These are phyloP conservation scores for Taurulus bubalis DNA, from an alignment of 2,113 vertebrate genomes.

Conservation along the genomic window DNA sequence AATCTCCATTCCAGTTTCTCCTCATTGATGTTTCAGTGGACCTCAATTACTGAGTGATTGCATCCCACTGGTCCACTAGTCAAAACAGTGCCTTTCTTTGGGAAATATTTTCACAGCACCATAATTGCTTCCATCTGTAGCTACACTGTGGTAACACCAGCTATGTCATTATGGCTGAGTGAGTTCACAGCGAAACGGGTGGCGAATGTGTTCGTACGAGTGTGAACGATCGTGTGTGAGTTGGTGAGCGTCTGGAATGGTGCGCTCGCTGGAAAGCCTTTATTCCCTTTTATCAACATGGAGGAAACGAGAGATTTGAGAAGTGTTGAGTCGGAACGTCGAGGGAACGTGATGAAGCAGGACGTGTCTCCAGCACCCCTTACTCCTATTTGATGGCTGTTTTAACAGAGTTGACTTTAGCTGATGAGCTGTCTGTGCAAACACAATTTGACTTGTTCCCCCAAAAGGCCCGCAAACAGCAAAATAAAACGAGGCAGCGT, in stretches of 20 bases:
- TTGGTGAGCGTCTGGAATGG: constrained; percentile 11
- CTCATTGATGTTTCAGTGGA: constrained; percentile 73
- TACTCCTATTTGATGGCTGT: constrained; percentile 51
- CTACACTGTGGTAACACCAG: constrained; percentile 66
- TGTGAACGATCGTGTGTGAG: constrained; percentile 7
- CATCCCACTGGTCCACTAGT: constrained; percentile 78
- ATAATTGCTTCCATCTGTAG: constrained; percentile 85
- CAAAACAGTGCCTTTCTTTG: constrained; percentile 79
- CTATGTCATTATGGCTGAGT: constrained; percentile 75
- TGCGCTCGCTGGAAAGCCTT: constrained; percentile 7
- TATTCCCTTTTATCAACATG: constrained; percentile 32
- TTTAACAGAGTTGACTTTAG: constrained; percentile 69
- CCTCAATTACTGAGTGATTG: constrained; percentile 81
- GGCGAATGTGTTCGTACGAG: constrained; percentile 25
- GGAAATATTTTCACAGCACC: constrained; percentile 83
- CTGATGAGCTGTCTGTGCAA: constrained; percentile 72
- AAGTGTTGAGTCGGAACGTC: constrained; percentile 46
- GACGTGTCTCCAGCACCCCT: constrained; percentile 28
- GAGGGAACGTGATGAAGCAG: constrained; percentile 33
- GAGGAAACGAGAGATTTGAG: constrained; percentile 53
- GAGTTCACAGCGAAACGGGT: constrained; percentile 68
- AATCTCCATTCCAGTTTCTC: constrained; percentile 50
- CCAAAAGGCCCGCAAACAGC: constrained; percentile 40
- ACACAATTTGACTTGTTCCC: constrained; percentile 53
- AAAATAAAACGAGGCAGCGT: constrained; percentile 27